A percentile compares a stretch with the other conserved stretches of the same genome.
Evolutionary conservation across 1,140 invertebrate genomes (phyloP).

Genomic region (Heliconius eleuchia): DNA sequence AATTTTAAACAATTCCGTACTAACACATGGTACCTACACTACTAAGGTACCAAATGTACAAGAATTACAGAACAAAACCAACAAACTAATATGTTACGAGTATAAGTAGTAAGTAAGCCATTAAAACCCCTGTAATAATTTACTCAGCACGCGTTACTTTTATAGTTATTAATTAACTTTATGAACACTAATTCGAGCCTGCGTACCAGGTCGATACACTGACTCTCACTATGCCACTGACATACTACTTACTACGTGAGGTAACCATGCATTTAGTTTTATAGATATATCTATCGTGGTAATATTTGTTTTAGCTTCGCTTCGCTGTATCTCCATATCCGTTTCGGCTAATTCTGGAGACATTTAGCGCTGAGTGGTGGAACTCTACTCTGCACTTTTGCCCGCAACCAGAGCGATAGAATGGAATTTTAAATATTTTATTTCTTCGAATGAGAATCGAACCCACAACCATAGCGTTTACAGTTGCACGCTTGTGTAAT

Average conservation of each 20-base stretch:
- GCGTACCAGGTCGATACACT: slow-evolving; percentile 56
- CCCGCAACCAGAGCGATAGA: too few relatives aligned
- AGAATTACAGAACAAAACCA: slow-evolving; percentile 3
- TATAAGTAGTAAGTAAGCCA: background rate
- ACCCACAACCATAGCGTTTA: too few relatives aligned
- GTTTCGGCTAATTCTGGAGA: too few relatives aligned
- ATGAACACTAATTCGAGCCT: slow-evolving; percentile 56
- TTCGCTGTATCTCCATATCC: too few relatives aligned
- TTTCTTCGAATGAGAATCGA: too few relatives aligned
- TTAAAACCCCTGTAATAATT: slow-evolving; percentile 16
- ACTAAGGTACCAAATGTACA: background rate
- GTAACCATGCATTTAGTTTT: slow-evolving; percentile 22
- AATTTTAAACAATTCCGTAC: background rate
- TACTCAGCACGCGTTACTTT: slow-evolving; percentile 19
- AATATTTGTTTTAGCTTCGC: too few relatives aligned
- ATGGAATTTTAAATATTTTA: too few relatives aligned
- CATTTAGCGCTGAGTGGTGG: too few relatives aligned
- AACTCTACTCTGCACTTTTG: too few relatives aligned
- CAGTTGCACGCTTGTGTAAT: too few relatives aligned
- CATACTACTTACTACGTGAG: slow-evolving; percentile 45
- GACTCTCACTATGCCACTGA: slow-evolving; percentile 64
- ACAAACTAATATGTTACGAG: background rate
- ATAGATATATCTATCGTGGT: background rate
- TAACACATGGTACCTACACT: background rate
- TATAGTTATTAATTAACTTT: slow-evolving; percentile 54